Evolutionary conservation across 2,888 invertebrate genomes (phyloP).

Genomic region (Baronia brevicornis): DNA sequence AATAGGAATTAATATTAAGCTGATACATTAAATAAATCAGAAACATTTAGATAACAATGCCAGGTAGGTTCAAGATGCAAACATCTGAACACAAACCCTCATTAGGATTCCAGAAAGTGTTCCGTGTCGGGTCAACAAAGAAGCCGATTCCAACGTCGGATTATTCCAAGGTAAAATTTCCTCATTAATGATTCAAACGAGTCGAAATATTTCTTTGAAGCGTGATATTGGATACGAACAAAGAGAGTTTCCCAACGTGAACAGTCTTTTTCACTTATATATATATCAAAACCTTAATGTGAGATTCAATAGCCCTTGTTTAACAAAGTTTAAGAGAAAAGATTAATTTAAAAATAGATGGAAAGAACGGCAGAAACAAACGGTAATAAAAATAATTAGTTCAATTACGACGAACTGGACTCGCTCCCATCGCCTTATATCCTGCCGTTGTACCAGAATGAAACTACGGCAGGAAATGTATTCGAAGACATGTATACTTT

Average conservation of each 20-base stretch:
- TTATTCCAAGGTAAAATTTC: constrained; percentile 25
- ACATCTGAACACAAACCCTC: constrained; percentile 21
- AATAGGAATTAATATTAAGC: constrained; percentile 13
- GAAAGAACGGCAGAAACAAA: constrained; percentile 52
- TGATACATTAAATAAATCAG: constrained; percentile 15
- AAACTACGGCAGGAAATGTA: constrained; percentile 24
- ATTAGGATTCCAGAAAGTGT: constrained; percentile 28
- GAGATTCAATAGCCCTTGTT: no score
- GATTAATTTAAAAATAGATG: constrained; percentile 52
- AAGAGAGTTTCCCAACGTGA: constrained; percentile 1
- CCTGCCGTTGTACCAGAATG: constrained; percentile 37
- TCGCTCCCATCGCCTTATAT: constrained; percentile 49
- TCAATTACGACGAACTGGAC: constrained; percentile 59
- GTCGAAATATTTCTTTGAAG: constrained; percentile 30
- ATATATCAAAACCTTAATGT: no score
- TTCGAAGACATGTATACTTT: no score
- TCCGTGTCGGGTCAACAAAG: constrained; percentile 28
- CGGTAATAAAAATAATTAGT: constrained; percentile 71
- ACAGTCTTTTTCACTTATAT: not conserved
- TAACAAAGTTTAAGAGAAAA: constrained; percentile 23
- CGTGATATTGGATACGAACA: constrained; percentile 15
- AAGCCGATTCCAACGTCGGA: constrained; percentile 23
- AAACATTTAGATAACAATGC: constrained; percentile 14
- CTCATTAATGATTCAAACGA: constrained; percentile 24
- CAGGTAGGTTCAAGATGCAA: constrained; percentile 20